Evolutionary conservation across 92 coral and sea anemone genomes (phyloP), one percentile per base, ranked within the genome.

Genomic region (Pocillopora grandis): DNA sequence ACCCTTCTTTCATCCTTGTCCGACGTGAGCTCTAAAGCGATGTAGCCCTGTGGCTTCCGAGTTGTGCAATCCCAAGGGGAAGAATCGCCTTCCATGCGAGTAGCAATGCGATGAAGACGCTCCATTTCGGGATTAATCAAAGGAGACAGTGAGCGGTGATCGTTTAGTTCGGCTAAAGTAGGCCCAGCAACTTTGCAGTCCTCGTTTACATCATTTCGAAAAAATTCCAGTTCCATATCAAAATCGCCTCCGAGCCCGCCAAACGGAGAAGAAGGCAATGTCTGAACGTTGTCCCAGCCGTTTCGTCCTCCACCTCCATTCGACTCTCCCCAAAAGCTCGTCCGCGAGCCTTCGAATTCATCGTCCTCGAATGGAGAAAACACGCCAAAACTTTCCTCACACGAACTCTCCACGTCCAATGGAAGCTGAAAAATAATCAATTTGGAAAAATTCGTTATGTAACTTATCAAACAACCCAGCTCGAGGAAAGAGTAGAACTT

Each of bases 71-170:
- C 87, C 76, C 67, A 65, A 17, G 85, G 73, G 20, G 97, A 79
- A 58, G 82, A 77, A 35, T 87, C 95, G n/a, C 79, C 89, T n/a
- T 91, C 98, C 42, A 92, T 89, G 42, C 92, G 89, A 61, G 98
- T 94, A 36, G 99, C 99, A 17, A 92, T 92, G 48, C 98, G 99
- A 84, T 97, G 99, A 9, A 97, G 92, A 72, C 99, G 87, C 89
- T 97, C 98, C 99, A 97, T 97, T 84, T 97, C 99, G 2, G 99
- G 99, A 71, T 97, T 97, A 60, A 97, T 94, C 67, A 97, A 90
- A 16, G 99, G 99, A 3, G 99, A 97, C 59, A 88, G 90, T 2
- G 99, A 91, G 78, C 99, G 90, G 76, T 95, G 92, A 60, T 93
- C 98, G 62, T 97, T 97, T 35, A 97, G 89, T 75, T 97, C 99